Base-by-base conservation (phyloP, 2,888 invertebrate species). In the Drosophila cognata region DNA sequence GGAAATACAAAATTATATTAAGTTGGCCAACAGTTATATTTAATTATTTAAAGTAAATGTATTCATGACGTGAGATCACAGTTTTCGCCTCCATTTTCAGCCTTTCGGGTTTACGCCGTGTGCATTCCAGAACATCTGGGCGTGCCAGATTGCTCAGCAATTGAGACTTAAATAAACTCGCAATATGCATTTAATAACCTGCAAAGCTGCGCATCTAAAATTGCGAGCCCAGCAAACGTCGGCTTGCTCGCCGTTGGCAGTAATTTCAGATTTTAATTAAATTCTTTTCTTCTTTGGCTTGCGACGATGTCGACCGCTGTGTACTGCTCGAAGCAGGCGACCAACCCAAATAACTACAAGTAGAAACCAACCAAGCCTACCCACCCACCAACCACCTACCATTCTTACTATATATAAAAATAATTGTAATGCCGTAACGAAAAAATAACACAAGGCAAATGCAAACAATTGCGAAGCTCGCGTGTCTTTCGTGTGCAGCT, bases 221-320 rank as follows among this genome's bases (percentile, higher is more conserved):
- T 78, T 72, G 71, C 66, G 82, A 73, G 77, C 71, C 69, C 76
- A 66, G 70, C 68, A 60, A 64, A 68, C 67, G 66, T 63, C 75
- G 60, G 58, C 52, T 74, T 66, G 64, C 64, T 65, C 58, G 89
- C 89, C 85, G 59, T 67, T 77, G 83, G 87, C 87, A 63, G 74
- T 88, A 81, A 84, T 88, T 87, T 82, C 83, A 88, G 75, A 88
- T 89, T 87, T 87, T 87, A 87, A 87, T 87, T 87, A 87, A 87
- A 87, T 87, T 87, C 83, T 76, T 89, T 79, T 87, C 87, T 77
- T 84, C 74, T 71, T 71, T 74, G 65, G 71, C 71, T 61, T 63
- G 71, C 72, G 60, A 68, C 64, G 69, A 65, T 66, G 61, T 66
- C 63, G 28, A 66, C 63, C 74, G 51, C 21, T 21, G 28, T 52